phyloP scores from a whole-genome alignment of 1,140 invertebrate species.

The Episyrphus balteatus region DNA sequence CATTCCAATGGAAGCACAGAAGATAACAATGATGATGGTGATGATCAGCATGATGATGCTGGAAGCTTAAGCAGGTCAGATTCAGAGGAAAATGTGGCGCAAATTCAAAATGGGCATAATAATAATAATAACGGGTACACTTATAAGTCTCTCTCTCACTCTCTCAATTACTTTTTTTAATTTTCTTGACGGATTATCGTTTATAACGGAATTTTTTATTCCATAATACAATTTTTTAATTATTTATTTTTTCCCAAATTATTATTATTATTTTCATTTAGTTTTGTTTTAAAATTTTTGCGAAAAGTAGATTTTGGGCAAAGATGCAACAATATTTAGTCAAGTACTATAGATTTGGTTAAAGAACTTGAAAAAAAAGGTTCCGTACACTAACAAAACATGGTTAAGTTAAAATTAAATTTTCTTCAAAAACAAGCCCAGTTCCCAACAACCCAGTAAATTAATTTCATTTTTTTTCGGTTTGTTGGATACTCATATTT shows the following conservation, averaged over 20 bases:
- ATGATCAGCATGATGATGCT: constrained; percentile 41
- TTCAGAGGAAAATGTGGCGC: constrained; percentile 39
- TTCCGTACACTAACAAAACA: too few species aligned
- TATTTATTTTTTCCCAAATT: neutral
- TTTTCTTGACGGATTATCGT: neutral
- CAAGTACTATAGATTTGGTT: too few species aligned
- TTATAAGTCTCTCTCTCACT: constrained; percentile 27
- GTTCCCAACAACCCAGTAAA: too few species aligned
- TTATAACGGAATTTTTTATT: too few species aligned
- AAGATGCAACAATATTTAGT: too few species aligned
- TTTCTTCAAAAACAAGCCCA: too few species aligned
- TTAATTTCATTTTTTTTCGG: too few species aligned
- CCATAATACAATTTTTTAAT: too few species aligned
- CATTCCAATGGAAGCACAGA: constrained; percentile 38
- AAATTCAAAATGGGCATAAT: constrained; percentile 40
- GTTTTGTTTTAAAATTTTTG: neutral
- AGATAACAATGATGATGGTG: constrained; percentile 35
- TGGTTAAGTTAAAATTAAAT: too few species aligned
- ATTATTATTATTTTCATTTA: neutral
- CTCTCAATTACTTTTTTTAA: neutral
- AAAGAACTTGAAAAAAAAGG: too few species aligned
- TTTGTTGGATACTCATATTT: too few species aligned
- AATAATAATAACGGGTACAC: constrained; percentile 40
- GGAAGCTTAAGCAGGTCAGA: constrained; percentile 42
- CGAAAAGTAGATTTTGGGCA: neutral